Conservation (phyloP, 2,113 vertebrate genomes). For the Coracopsis vasa region DNA sequence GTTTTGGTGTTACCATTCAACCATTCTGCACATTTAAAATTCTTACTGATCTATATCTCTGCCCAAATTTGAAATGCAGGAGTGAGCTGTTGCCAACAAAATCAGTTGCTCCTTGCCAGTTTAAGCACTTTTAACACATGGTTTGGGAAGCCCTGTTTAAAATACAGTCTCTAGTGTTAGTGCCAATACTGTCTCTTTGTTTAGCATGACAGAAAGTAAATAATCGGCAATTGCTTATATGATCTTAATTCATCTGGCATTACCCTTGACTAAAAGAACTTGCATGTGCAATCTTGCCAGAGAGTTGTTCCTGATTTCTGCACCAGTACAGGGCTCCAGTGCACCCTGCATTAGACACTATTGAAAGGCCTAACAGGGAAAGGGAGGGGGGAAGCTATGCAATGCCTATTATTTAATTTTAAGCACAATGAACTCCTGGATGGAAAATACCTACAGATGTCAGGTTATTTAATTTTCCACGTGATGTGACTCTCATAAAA, state of each 20-base stretch:
- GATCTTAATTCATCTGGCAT: not conserved
- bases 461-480: not conserved
- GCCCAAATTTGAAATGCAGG: not conserved
- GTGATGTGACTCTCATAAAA: not conserved
- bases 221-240: not conserved
- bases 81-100: not conserved
- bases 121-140: not conserved
- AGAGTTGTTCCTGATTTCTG: not conserved
- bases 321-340: not conserved
- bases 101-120: not conserved
- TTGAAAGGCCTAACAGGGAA: not conserved
- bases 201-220: not conserved
- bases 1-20: not conserved
- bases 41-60: not conserved
- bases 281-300: not conserved
- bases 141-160: not conserved
- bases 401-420: not conserved
- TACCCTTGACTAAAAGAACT: not conserved
- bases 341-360: rapidly evolving
- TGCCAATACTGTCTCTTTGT: not conserved
- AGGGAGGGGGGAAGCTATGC: not conserved
- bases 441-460: not conserved
- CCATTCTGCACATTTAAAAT: not conserved
- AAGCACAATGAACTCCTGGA: not conserved
- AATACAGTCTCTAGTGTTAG: not conserved